Evolutionary conservation across 2,888 invertebrate species (phyloP).

Genomic region (Sarcophaga variegata): DNA sequence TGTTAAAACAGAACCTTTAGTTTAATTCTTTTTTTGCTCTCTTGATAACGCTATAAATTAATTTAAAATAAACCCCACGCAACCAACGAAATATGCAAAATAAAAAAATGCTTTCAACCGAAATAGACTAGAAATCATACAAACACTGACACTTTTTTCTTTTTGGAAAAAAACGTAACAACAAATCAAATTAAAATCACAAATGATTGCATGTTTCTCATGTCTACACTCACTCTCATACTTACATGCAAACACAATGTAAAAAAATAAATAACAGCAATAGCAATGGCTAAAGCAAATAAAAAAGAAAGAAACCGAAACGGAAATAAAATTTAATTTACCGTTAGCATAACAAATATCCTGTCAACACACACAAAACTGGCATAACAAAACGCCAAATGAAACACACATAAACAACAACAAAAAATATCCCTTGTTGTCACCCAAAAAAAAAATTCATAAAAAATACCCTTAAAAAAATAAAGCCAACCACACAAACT

Average conservation of each 20-base stretch:
- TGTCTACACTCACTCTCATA: background rate
- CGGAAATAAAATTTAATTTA: conserved; percentile 45
- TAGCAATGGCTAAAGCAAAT: background rate
- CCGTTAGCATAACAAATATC: conserved; percentile 49
- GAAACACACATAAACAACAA: conserved; percentile 1
- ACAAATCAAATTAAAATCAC: conserved; percentile 55
- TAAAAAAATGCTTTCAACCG: too few species aligned
- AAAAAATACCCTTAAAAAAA: too few species aligned
- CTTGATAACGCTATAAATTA: background rate
- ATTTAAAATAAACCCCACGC: background rate
- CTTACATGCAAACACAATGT: background rate
- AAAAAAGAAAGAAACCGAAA: background rate
- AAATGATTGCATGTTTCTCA: conserved; percentile 18
- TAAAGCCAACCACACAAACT: too few species aligned
- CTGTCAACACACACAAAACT: conserved; percentile 49
- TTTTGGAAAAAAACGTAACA: background rate
- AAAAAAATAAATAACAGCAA: conserved; percentile 11
- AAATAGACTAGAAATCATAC: background rate
- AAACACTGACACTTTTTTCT: background rate
- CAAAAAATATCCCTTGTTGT: background rate
- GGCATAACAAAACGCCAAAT: conserved; percentile 27
- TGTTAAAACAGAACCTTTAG: too few species aligned
- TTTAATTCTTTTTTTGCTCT: background rate
- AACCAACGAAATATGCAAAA: background rate
- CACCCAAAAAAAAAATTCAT: background rate